phyloP scores from a whole-genome alignment of 2,888 invertebrate species.

The Chymomyza caudatula region DNA sequence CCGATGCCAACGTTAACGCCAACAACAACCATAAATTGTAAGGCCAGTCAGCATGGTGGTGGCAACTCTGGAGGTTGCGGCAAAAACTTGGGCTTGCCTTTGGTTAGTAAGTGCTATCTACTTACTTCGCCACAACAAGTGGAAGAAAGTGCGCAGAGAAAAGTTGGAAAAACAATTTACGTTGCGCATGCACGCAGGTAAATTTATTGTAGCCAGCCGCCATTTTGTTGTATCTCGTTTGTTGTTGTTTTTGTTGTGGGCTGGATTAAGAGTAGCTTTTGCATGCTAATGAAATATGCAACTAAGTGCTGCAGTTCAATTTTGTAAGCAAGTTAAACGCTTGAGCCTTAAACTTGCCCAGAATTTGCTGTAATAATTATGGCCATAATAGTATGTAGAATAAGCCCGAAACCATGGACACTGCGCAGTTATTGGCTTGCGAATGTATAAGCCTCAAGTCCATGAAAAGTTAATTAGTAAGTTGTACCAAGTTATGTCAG shows the following conservation, averaged over 20 bases:
- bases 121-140: not conserved
- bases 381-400: not conserved
- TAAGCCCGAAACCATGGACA: too few relatives aligned
- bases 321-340: constrained; percentile 37
- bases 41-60: constrained; percentile 15
- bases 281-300: constrained; percentile 65
- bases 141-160: constrained; percentile 3
- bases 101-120: not conserved
- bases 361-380: not conserved
- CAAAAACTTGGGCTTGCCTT: not conserved
- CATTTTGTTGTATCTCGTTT: not conserved
- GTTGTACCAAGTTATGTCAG: too few relatives aligned
- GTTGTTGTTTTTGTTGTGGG: constrained; percentile 20
- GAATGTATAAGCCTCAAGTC: too few relatives aligned
- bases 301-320: constrained; percentile 40
- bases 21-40: constrained; percentile 41
- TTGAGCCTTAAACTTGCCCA: not conserved
- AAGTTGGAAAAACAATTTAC: constrained; percentile 56
- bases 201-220: constrained; percentile 31
- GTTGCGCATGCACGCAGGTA: constrained; percentile 31
- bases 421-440: too few relatives aligned
- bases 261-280: constrained; percentile 46
- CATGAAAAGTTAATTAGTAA: too few relatives aligned
- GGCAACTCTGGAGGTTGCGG: not conserved
- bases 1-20: constrained; percentile 2